Evolutionary conservation across 2,113 vertebrate species (phyloP).

Genomic region (Psettodes erumei): DNA sequence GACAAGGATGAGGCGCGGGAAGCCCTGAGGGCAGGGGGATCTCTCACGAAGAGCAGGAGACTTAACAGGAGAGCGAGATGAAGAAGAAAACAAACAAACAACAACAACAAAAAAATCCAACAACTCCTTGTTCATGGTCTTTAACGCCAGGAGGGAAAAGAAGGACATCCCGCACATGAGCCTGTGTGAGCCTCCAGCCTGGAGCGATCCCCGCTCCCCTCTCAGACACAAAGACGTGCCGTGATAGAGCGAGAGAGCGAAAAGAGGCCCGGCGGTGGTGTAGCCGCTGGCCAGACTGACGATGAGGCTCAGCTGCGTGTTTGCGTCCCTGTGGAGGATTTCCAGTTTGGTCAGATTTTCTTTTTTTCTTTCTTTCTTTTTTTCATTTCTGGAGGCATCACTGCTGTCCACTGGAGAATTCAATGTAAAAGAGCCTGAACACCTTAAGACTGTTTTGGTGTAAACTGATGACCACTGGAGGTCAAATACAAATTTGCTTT

Average conservation of each 20-base stretch:
- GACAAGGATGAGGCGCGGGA: conserved; percentile 43
- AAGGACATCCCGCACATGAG: conserved; percentile 49
- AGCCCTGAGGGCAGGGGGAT: conserved; percentile 44
- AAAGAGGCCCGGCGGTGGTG: conserved; percentile 30
- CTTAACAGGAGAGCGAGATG: conserved; percentile 31
- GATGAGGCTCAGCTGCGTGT: conserved; percentile 56
- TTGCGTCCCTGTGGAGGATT: conserved; percentile 4
- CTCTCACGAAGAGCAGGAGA: conserved; percentile 25
- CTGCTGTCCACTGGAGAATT: too few relatives aligned
- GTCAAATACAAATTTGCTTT: background rate
- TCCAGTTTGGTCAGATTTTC: background rate
- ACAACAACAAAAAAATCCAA: too few relatives aligned
- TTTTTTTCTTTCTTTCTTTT: background rate
- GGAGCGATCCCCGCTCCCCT: conserved; percentile 17
- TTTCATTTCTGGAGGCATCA: conserved; percentile 17
- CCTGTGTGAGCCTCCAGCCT: conserved; percentile 26
- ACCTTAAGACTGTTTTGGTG: background rate
- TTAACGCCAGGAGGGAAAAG: conserved; percentile 43
- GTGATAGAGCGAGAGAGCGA: conserved; percentile 21
- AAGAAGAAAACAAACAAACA: conserved; percentile 53
- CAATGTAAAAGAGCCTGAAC: background rate
- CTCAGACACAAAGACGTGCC: conserved; percentile 52
- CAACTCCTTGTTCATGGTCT: conserved; percentile 65
- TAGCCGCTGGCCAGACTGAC: conserved; percentile 50
- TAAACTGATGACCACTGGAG: background rate